Base-by-base conservation (phyloP, 2,888 invertebrate genomes). In the Sminthurides aquaticus region DNA sequence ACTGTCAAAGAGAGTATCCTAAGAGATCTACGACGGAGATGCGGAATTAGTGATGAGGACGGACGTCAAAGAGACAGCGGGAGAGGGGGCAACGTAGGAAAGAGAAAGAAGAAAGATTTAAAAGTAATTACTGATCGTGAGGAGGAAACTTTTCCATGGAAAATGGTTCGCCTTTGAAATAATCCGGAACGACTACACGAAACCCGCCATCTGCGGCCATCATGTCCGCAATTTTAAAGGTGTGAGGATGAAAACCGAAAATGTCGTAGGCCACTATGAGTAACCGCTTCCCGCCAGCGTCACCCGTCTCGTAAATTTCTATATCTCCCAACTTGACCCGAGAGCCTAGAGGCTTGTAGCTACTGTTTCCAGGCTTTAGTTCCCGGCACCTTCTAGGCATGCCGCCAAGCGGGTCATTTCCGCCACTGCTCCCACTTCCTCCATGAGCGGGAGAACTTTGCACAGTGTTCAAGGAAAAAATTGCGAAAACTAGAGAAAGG, bases 261-360 rank as follows among this genome's bases (percentile, higher is more conserved):
- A 71, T 70, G 57, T 68, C 69, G 57, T 69, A 70, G 18, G 63
- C 68, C 34, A 64, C 64, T 34, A 71, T 71, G 3, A 69, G 60
- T 24, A 69, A 24, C 15, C 54, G 52, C 0, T 60, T 59, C 27
- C 64, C 62, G 1, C 57, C 57, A 8, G 55, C 43, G 29, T 70
- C 61, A 24, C 63, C 60, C 0, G 70, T 70, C 56, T 73, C 70
- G 57, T 71, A 71, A 22, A 71, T 64, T 0, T 61, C 58, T n/a
- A 71, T 22, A 25, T 70, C 67, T 15, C 52, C 52, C 5, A 52
- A 5, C 18, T 15, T 52, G 18, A 20, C 20, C 20, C 65, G 61
- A 3, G 11, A 52, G 11, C 71, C 71, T 0, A 49, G 27, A 1
- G 70, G 61, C 22, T 52, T 52, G 52, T 52, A 52, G 20, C 11